phyloP scores from a whole-genome alignment of 2,113 vertebrate genomes.

The Spermophilus dauricus region DNA sequence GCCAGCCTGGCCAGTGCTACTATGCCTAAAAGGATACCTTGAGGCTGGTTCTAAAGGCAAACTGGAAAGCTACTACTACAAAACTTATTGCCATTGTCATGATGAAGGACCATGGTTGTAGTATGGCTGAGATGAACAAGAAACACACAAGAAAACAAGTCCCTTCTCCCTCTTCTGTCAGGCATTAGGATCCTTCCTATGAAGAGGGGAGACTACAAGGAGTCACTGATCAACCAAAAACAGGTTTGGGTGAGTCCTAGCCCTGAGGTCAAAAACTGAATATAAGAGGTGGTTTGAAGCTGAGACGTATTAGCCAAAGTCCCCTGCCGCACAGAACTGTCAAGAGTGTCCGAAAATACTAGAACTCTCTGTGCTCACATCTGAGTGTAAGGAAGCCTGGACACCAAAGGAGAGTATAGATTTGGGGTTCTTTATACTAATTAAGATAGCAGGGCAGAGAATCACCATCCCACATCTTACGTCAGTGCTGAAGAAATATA shows the following conservation, averaged over 20 bases:
- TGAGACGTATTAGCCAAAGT: neutral
- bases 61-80: too few species aligned
- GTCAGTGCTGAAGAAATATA: neutral
- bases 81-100: neutral
- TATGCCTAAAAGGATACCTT: neutral
- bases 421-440: neutral
- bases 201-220: too few species aligned
- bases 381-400: neutral
- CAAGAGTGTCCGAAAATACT: neutral
- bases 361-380: neutral
- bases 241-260: neutral
- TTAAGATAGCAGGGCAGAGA: neutral
- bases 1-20: accelerated
- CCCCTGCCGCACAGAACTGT: neutral
- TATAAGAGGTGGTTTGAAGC: neutral
- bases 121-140: neutral
- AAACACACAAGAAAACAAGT: neutral
- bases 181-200: neutral
- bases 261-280: neutral
- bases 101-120: accelerated
- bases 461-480: neutral
- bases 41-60: neutral
- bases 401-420: neutral
- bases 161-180: neutral
- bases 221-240: neutral